Evolutionary conservation across 2,113 vertebrate genomes (phyloP).

Genomic region (Ondatra zibethicus): DNA sequence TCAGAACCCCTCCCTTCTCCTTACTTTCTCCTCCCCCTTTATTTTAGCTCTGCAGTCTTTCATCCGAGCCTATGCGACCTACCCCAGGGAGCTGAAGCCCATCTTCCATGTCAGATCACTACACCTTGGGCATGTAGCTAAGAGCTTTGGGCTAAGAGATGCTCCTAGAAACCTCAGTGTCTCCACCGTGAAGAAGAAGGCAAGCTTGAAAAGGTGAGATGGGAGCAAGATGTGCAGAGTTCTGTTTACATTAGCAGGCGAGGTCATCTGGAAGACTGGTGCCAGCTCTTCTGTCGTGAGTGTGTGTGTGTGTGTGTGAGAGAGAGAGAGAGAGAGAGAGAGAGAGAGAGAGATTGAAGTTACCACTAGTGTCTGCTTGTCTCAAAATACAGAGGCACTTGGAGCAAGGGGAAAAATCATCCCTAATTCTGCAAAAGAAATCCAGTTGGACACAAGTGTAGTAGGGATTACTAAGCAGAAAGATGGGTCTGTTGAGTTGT

Average conservation of each 20-base stretch:
- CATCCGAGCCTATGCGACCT: slow-evolving; percentile 94
- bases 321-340: neutral
- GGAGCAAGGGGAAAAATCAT: neutral
- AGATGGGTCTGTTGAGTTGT: neutral
- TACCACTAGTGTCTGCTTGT: neutral
- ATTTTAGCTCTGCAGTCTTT: slow-evolving; percentile 95
- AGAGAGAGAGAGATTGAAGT: neutral
- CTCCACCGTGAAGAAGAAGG: slow-evolving; percentile 71
- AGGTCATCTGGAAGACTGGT: rapidly evolving
- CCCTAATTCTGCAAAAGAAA: neutral
- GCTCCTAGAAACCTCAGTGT: slow-evolving; percentile 90
- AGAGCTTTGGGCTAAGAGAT: slow-evolving; percentile 97
- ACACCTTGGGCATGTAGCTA: slow-evolving; percentile 93
- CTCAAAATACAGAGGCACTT: neutral
- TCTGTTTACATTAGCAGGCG: rapidly evolving
- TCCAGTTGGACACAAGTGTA: neutral
- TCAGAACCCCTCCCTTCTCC: rapidly evolving
- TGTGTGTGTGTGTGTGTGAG: neutral
- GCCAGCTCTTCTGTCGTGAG: neutral
- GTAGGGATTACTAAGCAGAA: neutral
- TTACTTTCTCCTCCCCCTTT: neutral
- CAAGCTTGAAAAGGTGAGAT: slow-evolving; percentile 82
- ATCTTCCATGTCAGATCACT: slow-evolving; percentile 94
- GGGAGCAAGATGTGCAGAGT: neutral
- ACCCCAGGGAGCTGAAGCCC: slow-evolving; percentile 92